Conservation (phyloP, 2,113 vertebrate genomes). For the Mobula birostris region DNA sequence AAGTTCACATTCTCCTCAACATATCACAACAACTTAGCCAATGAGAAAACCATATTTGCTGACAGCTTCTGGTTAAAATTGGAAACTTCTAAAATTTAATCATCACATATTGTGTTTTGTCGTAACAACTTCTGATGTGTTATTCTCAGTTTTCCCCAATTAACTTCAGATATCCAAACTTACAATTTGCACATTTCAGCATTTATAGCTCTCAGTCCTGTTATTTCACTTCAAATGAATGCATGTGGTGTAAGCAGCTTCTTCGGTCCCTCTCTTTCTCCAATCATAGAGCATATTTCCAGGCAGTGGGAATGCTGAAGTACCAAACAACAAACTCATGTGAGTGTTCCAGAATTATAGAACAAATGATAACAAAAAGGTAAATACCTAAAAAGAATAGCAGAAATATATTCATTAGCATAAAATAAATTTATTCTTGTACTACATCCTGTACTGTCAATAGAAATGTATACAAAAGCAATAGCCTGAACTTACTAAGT, state of each 20-base stretch:
- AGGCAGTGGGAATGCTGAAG: not conserved
- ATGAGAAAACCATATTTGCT: not conserved
- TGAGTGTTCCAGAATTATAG: not conserved
- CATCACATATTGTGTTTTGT: not conserved
- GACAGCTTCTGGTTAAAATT: not conserved
- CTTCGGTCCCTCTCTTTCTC: not conserved
- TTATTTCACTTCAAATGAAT: not conserved
- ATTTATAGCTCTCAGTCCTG: not conserved
- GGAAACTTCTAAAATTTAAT: not conserved
- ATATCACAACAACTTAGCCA: not conserved
- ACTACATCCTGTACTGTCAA: constrained; percentile 43
- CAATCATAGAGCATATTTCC: not conserved
- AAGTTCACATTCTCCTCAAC: not conserved
- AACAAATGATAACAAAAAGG: not conserved
- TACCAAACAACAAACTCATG: not conserved
- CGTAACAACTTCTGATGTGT: not conserved
- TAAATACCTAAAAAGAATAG: constrained; percentile 35
- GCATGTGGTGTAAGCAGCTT: not conserved
- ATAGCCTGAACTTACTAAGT: constrained; percentile 44
- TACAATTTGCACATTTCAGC: not conserved
- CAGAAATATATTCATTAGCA: constrained; percentile 21
- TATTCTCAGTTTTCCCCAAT: not conserved
- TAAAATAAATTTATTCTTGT: constrained; percentile 39
- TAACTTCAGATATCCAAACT: not conserved
- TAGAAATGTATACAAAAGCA: constrained; percentile 34